Conservation (phyloP, 1,140 invertebrate genomes). For the Aphis gossypii region DNA sequence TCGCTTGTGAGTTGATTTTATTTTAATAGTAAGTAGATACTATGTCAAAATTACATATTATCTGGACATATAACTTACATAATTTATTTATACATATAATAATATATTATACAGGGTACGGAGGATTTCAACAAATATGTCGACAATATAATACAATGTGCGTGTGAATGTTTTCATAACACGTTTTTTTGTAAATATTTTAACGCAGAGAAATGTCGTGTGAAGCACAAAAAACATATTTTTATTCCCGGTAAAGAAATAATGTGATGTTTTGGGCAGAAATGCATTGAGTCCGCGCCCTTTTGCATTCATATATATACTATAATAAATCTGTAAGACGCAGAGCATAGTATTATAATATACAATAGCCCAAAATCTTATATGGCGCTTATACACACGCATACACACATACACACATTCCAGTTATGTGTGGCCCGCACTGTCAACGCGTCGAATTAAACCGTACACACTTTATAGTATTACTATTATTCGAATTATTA, state of each 20-base stretch:
- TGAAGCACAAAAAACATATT: background rate
- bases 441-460: constrained; percentile 1
- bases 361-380: constrained; percentile 23
- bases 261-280: background rate
- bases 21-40: background rate
- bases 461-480: background rate
- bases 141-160: background rate
- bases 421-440: background rate
- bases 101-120: background rate
- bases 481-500: background rate
- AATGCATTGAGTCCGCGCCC: background rate
- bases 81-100: background rate
- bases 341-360: background rate
- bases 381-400: background rate
- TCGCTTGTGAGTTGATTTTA: background rate
- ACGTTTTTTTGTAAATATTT: constrained; percentile 1
- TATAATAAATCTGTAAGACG: background rate
- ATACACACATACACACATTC: background rate
- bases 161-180: background rate
- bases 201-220: background rate
- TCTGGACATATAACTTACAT: no score
- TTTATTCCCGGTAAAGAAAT: background rate
- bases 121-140: background rate
- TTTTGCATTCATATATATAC: background rate
- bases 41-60: background rate